These are phyloP conservation scores for Karalla daura DNA, from an alignment of 2,797 vertebrate genomes.

Conservation along the genomic window DNA sequence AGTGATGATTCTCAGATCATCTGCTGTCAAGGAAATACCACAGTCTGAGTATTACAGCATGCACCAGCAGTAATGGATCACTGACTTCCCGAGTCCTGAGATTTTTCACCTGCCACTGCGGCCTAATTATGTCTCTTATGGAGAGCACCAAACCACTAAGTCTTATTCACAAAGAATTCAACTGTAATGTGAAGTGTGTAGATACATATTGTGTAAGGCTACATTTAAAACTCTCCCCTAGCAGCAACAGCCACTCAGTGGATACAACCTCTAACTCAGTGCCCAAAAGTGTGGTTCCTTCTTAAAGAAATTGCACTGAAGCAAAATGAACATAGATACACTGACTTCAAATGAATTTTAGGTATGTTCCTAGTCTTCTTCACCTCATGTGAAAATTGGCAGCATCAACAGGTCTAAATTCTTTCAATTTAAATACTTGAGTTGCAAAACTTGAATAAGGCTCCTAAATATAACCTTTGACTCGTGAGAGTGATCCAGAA, in stretches of 20 bases:
- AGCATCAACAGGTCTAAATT: too few relatives aligned
- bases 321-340: too few relatives aligned
- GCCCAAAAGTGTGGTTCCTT: too few relatives aligned
- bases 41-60: constrained; percentile 8
- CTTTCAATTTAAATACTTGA: too few relatives aligned
- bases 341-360: too few relatives aligned
- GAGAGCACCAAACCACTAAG: constrained; percentile 2
- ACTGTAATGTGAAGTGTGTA: constrained; percentile 7
- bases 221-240: constrained; percentile 9
- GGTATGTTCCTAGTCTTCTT: too few relatives aligned
- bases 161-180: constrained; percentile 29
- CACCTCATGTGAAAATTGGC: too few relatives aligned
- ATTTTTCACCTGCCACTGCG: neutral
- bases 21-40: constrained; percentile 4
- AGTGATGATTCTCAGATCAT: constrained; percentile 25
- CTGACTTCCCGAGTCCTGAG: neutral
- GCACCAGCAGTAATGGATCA: constrained; percentile 43
- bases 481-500: too few relatives aligned
- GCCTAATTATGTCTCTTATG: neutral
- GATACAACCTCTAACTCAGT: too few relatives aligned
- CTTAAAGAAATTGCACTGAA: too few relatives aligned
- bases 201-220: constrained; percentile 32
- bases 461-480: too few relatives aligned
- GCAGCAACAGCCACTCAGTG: constrained; percentile 12
- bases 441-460: too few relatives aligned